Conservation (phyloP, 2,113 vertebrate species). For the Anthoscopus minutus region DNA sequence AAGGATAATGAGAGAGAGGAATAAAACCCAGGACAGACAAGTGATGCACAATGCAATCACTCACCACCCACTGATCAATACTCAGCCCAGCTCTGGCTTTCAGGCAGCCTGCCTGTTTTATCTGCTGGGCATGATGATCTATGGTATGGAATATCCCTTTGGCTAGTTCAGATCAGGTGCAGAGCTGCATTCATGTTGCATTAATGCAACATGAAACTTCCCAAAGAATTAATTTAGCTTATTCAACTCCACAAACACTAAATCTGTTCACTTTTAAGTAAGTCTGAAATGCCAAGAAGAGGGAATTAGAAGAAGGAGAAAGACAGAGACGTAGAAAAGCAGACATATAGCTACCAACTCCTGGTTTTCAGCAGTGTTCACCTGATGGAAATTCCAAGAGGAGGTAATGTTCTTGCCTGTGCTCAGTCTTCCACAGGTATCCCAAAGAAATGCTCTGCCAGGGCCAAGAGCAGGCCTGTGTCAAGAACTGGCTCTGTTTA, state of each 20-base stretch:
- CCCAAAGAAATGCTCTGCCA: not conserved
- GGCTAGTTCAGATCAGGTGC: not conserved
- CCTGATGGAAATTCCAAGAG: no score
- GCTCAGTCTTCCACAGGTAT: not conserved
- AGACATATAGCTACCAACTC: not conserved
- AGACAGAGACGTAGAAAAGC: not conserved
- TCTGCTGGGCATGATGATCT: not conserved
- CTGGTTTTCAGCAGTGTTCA: not conserved
- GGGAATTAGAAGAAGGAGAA: not conserved
- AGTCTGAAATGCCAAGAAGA: not conserved
- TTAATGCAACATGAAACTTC: not conserved
- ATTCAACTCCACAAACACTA: no score
- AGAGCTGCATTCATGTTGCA: not conserved
- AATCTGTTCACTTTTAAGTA: not conserved
- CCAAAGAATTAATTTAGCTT: not conserved
- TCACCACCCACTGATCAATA: rapidly evolving
- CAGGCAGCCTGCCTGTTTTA: not conserved
- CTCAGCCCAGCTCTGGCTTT: not conserved
- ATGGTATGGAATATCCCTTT: not conserved
- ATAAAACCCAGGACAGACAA: not conserved
- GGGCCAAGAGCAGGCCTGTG: not conserved
- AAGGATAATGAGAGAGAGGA: no score
- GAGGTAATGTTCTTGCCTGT: rapidly evolving
- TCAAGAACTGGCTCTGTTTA: not conserved
- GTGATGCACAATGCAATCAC: rapidly evolving